Evolutionary conservation across 2,113 vertebrate genomes (phyloP), one percentile per base, ranked within the genome.

Genomic region (Hippocampus mohnikei): DNA sequence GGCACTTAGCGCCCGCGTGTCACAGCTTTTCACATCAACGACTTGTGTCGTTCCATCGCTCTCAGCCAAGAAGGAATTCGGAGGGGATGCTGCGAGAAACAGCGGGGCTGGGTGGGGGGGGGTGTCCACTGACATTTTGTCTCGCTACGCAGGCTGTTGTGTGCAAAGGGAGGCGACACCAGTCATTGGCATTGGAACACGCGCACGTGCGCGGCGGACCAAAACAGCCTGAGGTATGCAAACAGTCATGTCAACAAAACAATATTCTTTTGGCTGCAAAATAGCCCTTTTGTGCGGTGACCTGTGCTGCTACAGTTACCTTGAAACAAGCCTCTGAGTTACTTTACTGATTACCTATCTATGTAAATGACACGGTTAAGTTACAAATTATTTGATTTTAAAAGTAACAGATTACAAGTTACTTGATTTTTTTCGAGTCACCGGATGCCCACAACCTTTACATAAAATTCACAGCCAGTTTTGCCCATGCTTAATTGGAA

Each of bases 41-140:
- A 61, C 72, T 66, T 55, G 69, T 72, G 83, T 73, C 77, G 65
- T 74, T 76, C 63, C 73, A 69, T 74, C 70, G 67, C 84, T 86
- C 74, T 84, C 74, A 78, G 76, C 78, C 13, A 67, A 78, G 20
- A 59, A 52, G 63, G 74, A 76, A 70, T 37, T 40, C 0, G 55
- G 20, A 15, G 21, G 23, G 40, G 74, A 64, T 40, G 75, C 15
- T 11, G 66, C 29, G 44, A 72, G 41, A 71, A 71, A 69, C 23
- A 69, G 67, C 79, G 71, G 73, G 74, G 87, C 55, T 58, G 27
- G 27, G 3, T 33, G 33, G 33, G 5, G 33, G 12, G 71, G 80
- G 72, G 78, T 85, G 85, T 85, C 76, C 58, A 74, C 65, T 80
- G 76, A 85, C 81, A 80, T 87, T 85, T 77, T 76, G 76, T 87